Evolutionary conservation across 1,140 invertebrate genomes (phyloP).

Genomic region (Drosophila ogumai): DNA sequence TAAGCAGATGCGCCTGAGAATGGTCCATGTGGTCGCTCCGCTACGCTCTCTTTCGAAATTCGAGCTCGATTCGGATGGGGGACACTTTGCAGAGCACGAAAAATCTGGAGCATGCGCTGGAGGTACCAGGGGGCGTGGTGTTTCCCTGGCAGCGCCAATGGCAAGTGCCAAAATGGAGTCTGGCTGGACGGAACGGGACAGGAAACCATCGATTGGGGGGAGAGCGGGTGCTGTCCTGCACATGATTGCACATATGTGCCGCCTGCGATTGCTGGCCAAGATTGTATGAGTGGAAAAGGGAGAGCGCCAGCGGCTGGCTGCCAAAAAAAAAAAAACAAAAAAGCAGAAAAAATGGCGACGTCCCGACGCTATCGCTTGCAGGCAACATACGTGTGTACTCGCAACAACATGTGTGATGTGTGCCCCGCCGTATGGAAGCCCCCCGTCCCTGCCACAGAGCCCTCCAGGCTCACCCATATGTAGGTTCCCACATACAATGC

Average conservation of each 20-base stretch:
- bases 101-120: slow-evolving; percentile 64
- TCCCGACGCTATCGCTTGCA: slow-evolving; percentile 80
- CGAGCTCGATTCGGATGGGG: slow-evolving; percentile 42
- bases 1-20: slow-evolving; percentile 63
- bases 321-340: slow-evolving; percentile 20
- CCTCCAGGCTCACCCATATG: slow-evolving; percentile 75
- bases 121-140: slow-evolving; percentile 51
- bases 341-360: slow-evolving; percentile 45
- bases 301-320: slow-evolving; percentile 9
- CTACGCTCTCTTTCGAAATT: slow-evolving; percentile 43
- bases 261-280: slow-evolving; percentile 75
- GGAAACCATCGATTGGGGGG: slow-evolving; percentile 69
- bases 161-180: slow-evolving; percentile 81
- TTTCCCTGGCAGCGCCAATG: slow-evolving; percentile 61
- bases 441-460: slow-evolving; percentile 23
- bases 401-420: slow-evolving; percentile 85
- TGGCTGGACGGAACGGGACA: slow-evolving; percentile 40
- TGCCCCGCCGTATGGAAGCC: slow-evolving; percentile 83
- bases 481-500: slow-evolving; percentile 84
- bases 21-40: slow-evolving; percentile 13
- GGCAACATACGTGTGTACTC: slow-evolving; percentile 85
- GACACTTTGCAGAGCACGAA: slow-evolving; percentile 16
- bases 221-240: slow-evolving; percentile 42
- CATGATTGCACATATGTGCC: slow-evolving; percentile 80
- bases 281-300: slow-evolving; percentile 50